Conservation (phyloP, 2,797 vertebrate genomes). For the Acanthornis magna region DNA sequence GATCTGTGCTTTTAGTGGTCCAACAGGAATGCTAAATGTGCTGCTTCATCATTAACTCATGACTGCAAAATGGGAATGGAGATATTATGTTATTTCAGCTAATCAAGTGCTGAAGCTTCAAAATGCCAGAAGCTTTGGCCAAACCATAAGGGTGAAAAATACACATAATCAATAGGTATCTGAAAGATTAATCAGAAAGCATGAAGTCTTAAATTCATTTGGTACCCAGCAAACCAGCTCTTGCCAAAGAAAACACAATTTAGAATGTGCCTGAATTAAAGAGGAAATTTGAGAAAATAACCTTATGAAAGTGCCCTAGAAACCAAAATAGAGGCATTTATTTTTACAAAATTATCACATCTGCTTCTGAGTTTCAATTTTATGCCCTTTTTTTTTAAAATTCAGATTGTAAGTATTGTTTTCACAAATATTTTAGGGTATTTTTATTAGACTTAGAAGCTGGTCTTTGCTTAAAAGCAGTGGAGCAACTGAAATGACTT, state of each 20-base stretch:
- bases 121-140: constrained; percentile 42
- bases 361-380: constrained; percentile 24
- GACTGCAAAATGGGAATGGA: background rate
- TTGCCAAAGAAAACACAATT: constrained; percentile 61
- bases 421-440: background rate
- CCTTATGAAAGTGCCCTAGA: background rate
- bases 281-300: constrained; percentile 61
- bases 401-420: background rate
- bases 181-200: constrained; percentile 58
- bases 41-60: constrained; percentile 27
- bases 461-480: background rate
- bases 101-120: constrained; percentile 30
- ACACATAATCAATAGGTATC: constrained; percentile 41
- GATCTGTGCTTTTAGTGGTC: background rate
- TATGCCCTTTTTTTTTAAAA: background rate
- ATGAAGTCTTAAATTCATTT: constrained; percentile 45
- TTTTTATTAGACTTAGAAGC: background rate
- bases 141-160: constrained; percentile 21
- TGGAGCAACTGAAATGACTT: background rate
- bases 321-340: constrained; percentile 32
- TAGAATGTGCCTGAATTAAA: constrained; percentile 39
- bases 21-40: background rate
- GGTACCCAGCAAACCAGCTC: background rate
- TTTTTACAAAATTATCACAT: constrained; percentile 50
- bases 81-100: constrained; percentile 39